These are phyloP conservation scores for Ennomos fuscantarius DNA, from an alignment of 2,888 invertebrate genomes.

Conservation along the genomic window DNA sequence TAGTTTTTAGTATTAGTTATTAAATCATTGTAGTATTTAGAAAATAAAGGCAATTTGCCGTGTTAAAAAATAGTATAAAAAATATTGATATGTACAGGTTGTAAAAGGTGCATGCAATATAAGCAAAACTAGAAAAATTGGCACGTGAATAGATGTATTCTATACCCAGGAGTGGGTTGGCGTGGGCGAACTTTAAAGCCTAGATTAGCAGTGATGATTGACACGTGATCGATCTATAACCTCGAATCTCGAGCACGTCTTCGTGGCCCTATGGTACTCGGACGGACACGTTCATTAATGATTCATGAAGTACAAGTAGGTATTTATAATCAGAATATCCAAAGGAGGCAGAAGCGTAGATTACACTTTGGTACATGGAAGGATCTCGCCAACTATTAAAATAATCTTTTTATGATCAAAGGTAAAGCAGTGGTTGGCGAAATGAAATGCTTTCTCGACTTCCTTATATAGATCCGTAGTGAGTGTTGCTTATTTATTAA, in stretches of 20 bases:
- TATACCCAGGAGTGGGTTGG: background rate
- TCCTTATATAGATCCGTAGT: too few relatives aligned
- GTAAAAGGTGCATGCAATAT: too few relatives aligned
- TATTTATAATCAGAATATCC: constrained; percentile 3
- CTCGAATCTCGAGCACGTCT: constrained; percentile 14
- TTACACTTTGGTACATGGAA: background rate
- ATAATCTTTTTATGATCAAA: too few relatives aligned
- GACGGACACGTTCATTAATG: constrained; percentile 36
- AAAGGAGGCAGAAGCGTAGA: constrained; percentile 5
- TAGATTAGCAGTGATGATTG: constrained; percentile 9
- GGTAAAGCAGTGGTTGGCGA: too few relatives aligned
- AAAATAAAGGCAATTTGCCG: too few relatives aligned
- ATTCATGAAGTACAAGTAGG: constrained; percentile 32
- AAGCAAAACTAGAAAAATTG: background rate
- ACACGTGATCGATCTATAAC: constrained; percentile 17
- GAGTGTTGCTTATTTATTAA: too few relatives aligned
- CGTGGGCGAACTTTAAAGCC: constrained; percentile 1
- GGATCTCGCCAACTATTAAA: too few relatives aligned
- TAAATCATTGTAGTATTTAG: too few relatives aligned
- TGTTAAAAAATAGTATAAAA: too few relatives aligned
- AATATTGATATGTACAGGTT: too few relatives aligned
- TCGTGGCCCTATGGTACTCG: constrained; percentile 12
- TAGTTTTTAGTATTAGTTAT: too few relatives aligned
- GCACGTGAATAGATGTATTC: background rate
- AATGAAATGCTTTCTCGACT: too few relatives aligned